These are phyloP conservation scores for Zapornia atra DNA, from an alignment of 2,113 vertebrate species.

Conservation along the genomic window DNA sequence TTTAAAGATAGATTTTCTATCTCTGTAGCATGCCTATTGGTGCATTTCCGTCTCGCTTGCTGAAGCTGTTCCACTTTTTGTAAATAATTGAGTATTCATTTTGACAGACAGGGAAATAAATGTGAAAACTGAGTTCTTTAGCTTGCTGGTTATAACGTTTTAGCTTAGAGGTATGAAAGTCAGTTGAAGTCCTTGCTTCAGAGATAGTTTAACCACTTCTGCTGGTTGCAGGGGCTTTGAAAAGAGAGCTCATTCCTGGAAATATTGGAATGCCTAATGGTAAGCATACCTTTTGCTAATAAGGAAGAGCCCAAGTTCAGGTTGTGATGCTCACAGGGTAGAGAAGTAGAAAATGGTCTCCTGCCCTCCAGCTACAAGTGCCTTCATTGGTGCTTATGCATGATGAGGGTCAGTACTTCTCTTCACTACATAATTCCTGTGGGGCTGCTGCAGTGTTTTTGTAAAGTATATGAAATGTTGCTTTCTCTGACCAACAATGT, in stretches of 20 bases:
- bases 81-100: conserved; percentile 66
- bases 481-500: not conserved
- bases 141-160: conserved; percentile 1
- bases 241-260: not conserved
- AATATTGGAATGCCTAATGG: not conserved
- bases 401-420: not conserved
- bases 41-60: not conserved
- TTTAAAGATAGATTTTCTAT: conserved; percentile 46
- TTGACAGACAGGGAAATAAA: conserved; percentile 46
- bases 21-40: not conserved
- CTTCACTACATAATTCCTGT: accelerated
- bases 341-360: not conserved
- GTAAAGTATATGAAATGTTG: not conserved
- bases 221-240: not conserved
- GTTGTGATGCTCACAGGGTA: not conserved
- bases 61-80: conserved; percentile 37
- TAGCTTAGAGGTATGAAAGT: conserved; percentile 20
- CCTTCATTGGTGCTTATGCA: not conserved
- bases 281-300: not conserved
- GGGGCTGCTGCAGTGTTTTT: not conserved
- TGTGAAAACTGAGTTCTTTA: conserved; percentile 25
- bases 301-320: not conserved
- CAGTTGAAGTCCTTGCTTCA: conserved; percentile 3
- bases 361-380: not conserved
- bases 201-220: not conserved